A percentile compares a stretch with the other conserved stretches of the same genome.
These are phyloP conservation scores for Ptilodon capucinus DNA, from an alignment of 2,888 invertebrate genomes.

Conservation along the genomic window DNA sequence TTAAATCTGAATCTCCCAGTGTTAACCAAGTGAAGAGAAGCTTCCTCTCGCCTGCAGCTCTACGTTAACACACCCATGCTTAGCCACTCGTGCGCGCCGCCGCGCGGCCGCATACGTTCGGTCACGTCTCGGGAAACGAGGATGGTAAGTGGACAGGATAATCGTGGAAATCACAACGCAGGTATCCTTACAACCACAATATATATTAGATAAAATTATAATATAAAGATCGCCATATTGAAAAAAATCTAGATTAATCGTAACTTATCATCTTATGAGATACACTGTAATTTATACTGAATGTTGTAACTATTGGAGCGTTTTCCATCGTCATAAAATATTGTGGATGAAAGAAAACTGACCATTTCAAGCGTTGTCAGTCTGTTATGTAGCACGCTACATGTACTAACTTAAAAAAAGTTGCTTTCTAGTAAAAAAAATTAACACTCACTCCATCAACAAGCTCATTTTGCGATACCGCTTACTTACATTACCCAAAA, in stretches of 20 bases:
- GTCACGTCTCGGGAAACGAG: slow-evolving; percentile 53
- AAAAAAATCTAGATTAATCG: slow-evolving; percentile 82
- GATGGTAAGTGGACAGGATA: slow-evolving; percentile 67
- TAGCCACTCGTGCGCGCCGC: slow-evolving; percentile 61
- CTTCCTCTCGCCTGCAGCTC: slow-evolving; percentile 68
- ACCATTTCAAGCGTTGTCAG: slow-evolving; percentile 73
- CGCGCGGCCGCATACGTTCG: slow-evolving; percentile 37
- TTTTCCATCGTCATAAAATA: slow-evolving; percentile 68
- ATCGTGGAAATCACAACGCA: slow-evolving; percentile 80
- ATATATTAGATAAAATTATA: slow-evolving; percentile 86
- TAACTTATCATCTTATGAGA: slow-evolving; percentile 81
- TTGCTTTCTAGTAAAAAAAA: slow-evolving; percentile 73
- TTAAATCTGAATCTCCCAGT: slow-evolving; percentile 73
- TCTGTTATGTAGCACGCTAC: slow-evolving; percentile 76
- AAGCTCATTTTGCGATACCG: slow-evolving; percentile 77
- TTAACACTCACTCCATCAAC: slow-evolving; percentile 77
- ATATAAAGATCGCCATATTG: slow-evolving; percentile 84
- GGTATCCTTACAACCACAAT: slow-evolving; percentile 87
- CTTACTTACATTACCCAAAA: slow-evolving; percentile 78
- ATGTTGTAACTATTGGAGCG: slow-evolving; percentile 75
- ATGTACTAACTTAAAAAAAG: slow-evolving; percentile 77
- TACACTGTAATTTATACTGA: slow-evolving; percentile 82
- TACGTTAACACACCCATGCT: slow-evolving; percentile 63
- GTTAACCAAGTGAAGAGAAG: slow-evolving; percentile 71
- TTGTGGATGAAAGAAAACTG: slow-evolving; percentile 83